Base-by-base conservation (phyloP, 2,113 vertebrate genomes). In the Channa argus region DNA sequence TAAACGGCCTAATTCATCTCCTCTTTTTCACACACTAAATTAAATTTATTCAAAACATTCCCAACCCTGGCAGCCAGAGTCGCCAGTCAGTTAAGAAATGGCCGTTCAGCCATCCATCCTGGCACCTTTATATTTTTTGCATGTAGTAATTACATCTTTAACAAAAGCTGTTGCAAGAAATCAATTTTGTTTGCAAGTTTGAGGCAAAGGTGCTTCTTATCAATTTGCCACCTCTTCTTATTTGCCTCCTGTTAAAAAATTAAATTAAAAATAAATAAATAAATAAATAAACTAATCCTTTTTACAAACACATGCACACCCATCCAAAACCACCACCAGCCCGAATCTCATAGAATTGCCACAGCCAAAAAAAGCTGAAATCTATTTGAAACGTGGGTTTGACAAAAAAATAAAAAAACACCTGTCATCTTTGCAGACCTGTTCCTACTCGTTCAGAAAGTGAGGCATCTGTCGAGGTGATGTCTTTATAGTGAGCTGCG, bases 401-500 rank as follows among this genome's bases (percentile, higher is more conserved):
- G 38, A 51, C 44, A 59, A 77, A 70, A 79, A 67, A 54, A 24
- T 24, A 24, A 80, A 75, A 79, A 50, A 74, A 55, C 83, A 82
- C 70, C 84, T 82, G 79, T 83, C 83, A 68, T 82, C 64, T 11
- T 49, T 4, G 1, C 41, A 50, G 66, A 36, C 34, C 62, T 34
- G 51, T 68, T 72, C 53, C 47, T 39, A 60, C 63, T 65, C 56
- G 61, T 71, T 52, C 50, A 72, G 74, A 82, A 79, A 75, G 67
- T 71, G 86, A 74, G 81, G 74, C 84, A 84, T 82, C 86, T 87
- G 84, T 64, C 78, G 86, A 88, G 82, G 76, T 84, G 86, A 92
- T 80, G 82, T 88, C 89, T 92, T 88, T 68, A 80, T 84, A 73
- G 62, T 36, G 49, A 78, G 88, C 74, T 59, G 77, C 49, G 61